phyloP scores from a whole-genome alignment of 1,140 invertebrate species.

The Apis mellifera region DNA sequence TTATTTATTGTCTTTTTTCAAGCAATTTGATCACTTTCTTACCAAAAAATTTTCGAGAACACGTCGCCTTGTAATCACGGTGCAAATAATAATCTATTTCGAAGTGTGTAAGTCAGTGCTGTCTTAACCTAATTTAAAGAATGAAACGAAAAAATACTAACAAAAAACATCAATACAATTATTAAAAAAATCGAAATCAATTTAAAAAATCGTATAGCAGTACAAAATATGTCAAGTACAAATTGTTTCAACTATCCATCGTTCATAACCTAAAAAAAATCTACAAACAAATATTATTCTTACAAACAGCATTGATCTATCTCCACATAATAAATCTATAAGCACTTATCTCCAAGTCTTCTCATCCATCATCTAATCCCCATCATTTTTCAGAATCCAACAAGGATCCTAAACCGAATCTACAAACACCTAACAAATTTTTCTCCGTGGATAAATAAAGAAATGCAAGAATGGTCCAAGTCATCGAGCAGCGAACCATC shows the following conservation, averaged over 20 bases:
- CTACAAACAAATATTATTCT: background rate
- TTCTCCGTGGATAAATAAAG: background rate
- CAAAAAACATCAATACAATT: no score
- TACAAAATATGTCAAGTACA: no score
- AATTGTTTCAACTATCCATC: no score
- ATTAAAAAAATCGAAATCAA: no score
- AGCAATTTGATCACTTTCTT: constrained; percentile 41
- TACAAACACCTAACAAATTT: background rate
- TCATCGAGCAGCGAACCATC: constrained; percentile 50
- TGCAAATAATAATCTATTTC: background rate
- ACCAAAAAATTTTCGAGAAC: background rate
- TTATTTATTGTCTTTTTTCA: constrained; percentile 70
- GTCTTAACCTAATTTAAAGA: no score
- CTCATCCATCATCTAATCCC: background rate
- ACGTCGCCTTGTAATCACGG: background rate
- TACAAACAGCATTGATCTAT: background rate
- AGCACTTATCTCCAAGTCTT: background rate
- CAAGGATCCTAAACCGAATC: background rate
- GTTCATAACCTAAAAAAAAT: background rate
- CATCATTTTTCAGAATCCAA: no score
- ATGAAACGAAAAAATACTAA: no score
- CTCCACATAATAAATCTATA: background rate
- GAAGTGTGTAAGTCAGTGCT: background rate
- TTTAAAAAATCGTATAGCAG: no score
- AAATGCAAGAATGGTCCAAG: constrained; percentile 6